Evolutionary conservation across 2,113 vertebrate genomes (phyloP).

Genomic region (Alligator sinensis): DNA sequence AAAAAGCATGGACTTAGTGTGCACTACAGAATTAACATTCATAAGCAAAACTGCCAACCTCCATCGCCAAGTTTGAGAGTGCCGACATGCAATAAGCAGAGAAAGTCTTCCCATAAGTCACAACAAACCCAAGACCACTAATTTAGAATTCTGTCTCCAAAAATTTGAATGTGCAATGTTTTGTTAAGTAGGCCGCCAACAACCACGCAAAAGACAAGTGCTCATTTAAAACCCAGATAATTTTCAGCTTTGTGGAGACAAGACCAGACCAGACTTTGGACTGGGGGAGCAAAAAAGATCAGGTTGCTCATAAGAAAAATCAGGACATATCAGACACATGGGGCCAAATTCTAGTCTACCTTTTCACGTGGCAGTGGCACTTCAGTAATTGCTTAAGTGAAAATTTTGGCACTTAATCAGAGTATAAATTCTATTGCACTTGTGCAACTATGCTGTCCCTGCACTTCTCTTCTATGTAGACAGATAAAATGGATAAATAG

Average conservation of each 20-base stretch:
- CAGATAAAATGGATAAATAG: no score
- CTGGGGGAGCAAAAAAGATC: background rate
- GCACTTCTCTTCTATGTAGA: no score
- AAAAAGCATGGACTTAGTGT: background rate
- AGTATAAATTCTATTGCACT: no score
- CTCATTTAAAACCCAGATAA: background rate
- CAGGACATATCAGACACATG: background rate
- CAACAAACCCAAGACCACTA: background rate
- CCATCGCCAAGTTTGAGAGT: background rate
- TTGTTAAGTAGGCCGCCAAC: background rate
- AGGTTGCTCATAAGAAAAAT: background rate
- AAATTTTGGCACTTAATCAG: no score
- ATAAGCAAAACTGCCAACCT: constrained; percentile 18
- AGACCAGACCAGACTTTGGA: background rate
- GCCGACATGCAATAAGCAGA: background rate
- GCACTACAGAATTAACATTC: constrained; percentile 12
- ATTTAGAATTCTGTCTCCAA: background rate
- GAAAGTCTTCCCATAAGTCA: background rate
- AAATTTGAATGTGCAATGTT: background rate
- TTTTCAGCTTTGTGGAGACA: background rate
- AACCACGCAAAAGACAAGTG: background rate
- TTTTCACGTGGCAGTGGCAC: no score
- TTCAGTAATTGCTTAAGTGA: no score
- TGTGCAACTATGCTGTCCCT: no score
- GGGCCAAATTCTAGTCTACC: no score